A percentile compares a stretch with the other conserved stretches of the same genome.
Conservation (phyloP, 2,797 vertebrate genomes). For the Cuniculus paca region DNA sequence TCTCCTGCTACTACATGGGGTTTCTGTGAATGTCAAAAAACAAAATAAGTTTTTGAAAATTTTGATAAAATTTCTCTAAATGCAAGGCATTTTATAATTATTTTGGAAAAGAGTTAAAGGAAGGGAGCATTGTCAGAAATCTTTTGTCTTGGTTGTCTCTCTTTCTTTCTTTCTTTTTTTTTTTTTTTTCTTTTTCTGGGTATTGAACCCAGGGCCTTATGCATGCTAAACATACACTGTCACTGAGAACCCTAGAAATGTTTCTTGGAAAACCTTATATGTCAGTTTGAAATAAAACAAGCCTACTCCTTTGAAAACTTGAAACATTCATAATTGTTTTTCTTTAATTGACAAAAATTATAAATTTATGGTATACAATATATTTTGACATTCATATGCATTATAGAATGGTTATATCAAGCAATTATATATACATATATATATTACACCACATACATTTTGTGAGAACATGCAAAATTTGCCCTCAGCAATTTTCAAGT, state of each 20-base stretch:
- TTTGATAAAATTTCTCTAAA: neutral
- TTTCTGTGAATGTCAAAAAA: slow-evolving; percentile 3
- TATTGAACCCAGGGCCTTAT: neutral
- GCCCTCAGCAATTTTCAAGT: neutral
- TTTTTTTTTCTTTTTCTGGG: neutral
- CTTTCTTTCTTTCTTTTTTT: too few species aligned
- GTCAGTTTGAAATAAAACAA: slow-evolving; percentile 25
- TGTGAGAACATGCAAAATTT: neutral
- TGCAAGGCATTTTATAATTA: slow-evolving; percentile 1
- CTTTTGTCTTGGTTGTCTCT: neutral
- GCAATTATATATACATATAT: neutral
- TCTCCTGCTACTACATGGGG: neutral
- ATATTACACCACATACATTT: neutral
- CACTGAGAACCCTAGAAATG: neutral
- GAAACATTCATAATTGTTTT: neutral
- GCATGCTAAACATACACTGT: neutral
- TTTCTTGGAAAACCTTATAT: slow-evolving; percentile 5
- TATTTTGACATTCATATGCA: neutral
- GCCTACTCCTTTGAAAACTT: slow-evolving; percentile 16
- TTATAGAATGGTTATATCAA: neutral
- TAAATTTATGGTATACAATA: neutral
- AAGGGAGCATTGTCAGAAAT: neutral
- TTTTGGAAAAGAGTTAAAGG: neutral
- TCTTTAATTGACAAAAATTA: neutral
- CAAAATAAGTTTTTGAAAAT: neutral